These are phyloP conservation scores for Metopia argyrocephala DNA, from an alignment of 2,888 invertebrate genomes.

Conservation along the genomic window DNA sequence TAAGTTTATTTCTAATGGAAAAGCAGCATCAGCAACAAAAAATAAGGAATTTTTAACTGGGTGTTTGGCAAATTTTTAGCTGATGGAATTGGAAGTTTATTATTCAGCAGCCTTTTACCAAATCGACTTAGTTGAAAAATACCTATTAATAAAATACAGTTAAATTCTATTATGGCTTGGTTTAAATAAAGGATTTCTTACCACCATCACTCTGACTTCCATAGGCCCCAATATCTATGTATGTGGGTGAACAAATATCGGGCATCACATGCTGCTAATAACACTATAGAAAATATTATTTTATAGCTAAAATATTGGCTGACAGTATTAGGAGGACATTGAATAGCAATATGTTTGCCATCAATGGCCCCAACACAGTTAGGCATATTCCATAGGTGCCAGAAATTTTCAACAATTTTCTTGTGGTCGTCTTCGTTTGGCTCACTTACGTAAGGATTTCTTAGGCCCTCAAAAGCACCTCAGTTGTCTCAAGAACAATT, in stretches of 20 bases:
- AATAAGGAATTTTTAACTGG: slow-evolving; percentile 16
- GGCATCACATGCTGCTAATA: slow-evolving; percentile 55
- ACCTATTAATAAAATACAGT: neutral
- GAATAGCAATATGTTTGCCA: slow-evolving; percentile 44
- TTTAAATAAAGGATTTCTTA: neutral
- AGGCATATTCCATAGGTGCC: slow-evolving; percentile 34
- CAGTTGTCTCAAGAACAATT: slow-evolving; percentile 51
- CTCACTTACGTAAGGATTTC: slow-evolving; percentile 33
- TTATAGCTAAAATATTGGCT: slow-evolving; percentile 16
- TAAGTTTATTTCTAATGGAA: slow-evolving; percentile 23
- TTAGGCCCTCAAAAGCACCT: slow-evolving; percentile 47
- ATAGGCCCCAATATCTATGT: slow-evolving; percentile 53
- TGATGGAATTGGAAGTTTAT: slow-evolving; percentile 15
- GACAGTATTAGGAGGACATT: slow-evolving; percentile 50
- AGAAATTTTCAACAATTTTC: slow-evolving; percentile 37
- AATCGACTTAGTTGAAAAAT: slow-evolving; percentile 29
- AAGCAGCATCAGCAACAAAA: slow-evolving; percentile 42
- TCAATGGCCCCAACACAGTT: slow-evolving; percentile 21
- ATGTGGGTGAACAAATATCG: slow-evolving; percentile 40
- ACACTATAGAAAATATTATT: slow-evolving; percentile 42
- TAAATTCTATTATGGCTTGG: no score
- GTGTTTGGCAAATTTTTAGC: slow-evolving; percentile 31
- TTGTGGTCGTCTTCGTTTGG: slow-evolving; percentile 27
- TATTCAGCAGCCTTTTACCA: slow-evolving; percentile 39
- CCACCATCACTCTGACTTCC: slow-evolving; percentile 55